Evolutionary conservation across 1,140 invertebrate genomes (phyloP).

Genomic region (Aphaenogaster rudis): DNA sequence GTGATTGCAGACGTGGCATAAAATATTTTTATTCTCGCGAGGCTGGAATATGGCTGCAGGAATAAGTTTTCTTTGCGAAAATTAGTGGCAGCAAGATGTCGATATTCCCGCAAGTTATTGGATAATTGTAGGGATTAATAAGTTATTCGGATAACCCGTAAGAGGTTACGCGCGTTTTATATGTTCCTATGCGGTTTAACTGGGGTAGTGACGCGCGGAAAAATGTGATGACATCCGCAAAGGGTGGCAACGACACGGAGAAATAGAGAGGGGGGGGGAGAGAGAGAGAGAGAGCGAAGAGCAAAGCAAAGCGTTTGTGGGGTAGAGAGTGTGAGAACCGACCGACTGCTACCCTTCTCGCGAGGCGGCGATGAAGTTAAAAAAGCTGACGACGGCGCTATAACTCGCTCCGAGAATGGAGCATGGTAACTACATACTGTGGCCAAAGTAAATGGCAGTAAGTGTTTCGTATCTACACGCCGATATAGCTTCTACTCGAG

Average conservation of each 20-base stretch:
- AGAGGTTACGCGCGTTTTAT: conserved; percentile 65
- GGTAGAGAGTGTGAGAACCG: conserved; percentile 34
- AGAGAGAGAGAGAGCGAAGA: neutral
- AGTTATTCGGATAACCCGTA: conserved; percentile 69
- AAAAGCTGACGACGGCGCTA: conserved; percentile 80
- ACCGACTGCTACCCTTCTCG: conserved; percentile 48
- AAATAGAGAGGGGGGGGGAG: neutral
- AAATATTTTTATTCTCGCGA: conserved; percentile 10
- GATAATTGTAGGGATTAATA: conserved; percentile 66
- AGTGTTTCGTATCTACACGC: conserved; percentile 59
- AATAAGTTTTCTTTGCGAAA: neutral
- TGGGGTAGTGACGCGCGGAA: conserved; percentile 33
- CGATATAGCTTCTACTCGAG: neutral
- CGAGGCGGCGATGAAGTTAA: conserved; percentile 76
- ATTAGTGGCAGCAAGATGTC: neutral
- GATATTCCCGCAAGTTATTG: neutral
- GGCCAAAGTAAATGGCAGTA: conserved; percentile 69
- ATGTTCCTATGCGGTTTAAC: conserved; percentile 61
- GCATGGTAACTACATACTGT: conserved; percentile 58
- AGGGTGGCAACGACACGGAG: conserved; percentile 49
- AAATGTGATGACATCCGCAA: conserved; percentile 66
- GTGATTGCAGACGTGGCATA: neutral
- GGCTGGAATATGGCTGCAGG: neutral
- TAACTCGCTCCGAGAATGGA: conserved; percentile 62
- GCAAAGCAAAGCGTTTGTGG: conserved; percentile 31